Conservation (phyloP, 2,888 invertebrate genomes). For the Caenorhabditis auriculariae region DNA sequence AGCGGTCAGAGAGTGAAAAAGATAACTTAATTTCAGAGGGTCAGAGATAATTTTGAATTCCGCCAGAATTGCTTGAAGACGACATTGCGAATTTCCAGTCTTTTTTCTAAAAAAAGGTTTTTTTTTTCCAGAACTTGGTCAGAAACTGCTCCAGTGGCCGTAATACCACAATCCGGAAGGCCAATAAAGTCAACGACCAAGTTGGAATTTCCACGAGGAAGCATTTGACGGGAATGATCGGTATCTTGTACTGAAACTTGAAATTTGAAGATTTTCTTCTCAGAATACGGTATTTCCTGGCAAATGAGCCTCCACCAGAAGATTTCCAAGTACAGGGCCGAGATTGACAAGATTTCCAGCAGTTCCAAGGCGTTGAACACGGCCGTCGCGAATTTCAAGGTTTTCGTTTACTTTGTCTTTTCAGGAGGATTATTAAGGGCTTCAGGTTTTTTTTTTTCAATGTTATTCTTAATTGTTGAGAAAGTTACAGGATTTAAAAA, state of each 20-base stretch:
- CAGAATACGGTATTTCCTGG: conserved; percentile 42
- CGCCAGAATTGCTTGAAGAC: too few species aligned
- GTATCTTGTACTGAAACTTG: too few species aligned
- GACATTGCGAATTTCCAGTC: too few species aligned
- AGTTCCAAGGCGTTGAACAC: conserved; percentile 1
- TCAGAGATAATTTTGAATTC: too few species aligned
- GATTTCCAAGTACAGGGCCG: conserved; percentile 5
- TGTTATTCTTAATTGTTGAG: too few species aligned
- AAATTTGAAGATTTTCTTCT: conserved; percentile 3
- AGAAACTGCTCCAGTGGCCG: conserved; percentile 30
- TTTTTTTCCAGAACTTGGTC: too few species aligned
- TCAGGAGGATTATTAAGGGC: too few species aligned
- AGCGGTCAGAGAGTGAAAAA: too few species aligned
- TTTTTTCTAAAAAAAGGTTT: too few species aligned
- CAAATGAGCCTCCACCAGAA: conserved; percentile 21
- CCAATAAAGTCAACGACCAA: conserved; percentile 35
- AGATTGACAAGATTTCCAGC: background rate
- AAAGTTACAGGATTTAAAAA: background rate
- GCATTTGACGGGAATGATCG: conserved; percentile 40
- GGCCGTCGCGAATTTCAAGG: conserved; percentile 8
- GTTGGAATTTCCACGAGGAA: conserved; percentile 37
- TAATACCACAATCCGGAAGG: conserved; percentile 24
- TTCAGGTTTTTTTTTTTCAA: too few species aligned
- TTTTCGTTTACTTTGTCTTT: too few species aligned
- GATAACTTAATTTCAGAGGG: too few species aligned